phyloP scores from a whole-genome alignment of 2,888 invertebrate genomes.

The Cecidostiba fungosa region DNA sequence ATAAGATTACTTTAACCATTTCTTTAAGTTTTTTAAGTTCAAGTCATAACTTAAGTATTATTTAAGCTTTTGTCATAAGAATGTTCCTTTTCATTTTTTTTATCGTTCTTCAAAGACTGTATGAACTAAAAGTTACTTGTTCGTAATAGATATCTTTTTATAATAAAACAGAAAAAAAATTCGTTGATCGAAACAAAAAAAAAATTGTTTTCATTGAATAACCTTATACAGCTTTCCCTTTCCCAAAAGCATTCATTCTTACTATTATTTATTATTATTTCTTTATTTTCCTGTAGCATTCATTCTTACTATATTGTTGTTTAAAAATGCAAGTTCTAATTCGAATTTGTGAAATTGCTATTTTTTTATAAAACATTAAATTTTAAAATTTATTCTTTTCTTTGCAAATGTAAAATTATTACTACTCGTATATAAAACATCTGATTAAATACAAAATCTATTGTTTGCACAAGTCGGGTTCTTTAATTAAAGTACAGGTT shows the following conservation, averaged over 20 bases:
- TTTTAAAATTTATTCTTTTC: not conserved
- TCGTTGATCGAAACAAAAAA: constrained; percentile 48
- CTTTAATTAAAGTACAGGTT: not conserved
- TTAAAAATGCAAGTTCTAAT: too few species aligned
- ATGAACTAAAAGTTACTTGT: not conserved
- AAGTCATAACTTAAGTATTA: constrained; percentile 43
- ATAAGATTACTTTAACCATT: constrained; percentile 33
- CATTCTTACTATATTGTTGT: too few species aligned
- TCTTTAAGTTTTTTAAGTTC: constrained; percentile 30
- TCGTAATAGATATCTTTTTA: constrained; percentile 35
- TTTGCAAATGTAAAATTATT: too few species aligned
- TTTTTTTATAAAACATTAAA: not conserved
- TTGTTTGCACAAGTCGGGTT: too few species aligned
- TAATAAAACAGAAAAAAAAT: constrained; percentile 40
- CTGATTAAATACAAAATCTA: too few species aligned
- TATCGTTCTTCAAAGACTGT: constrained; percentile 31
- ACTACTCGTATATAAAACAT: too few species aligned
- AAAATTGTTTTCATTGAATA: not conserved
- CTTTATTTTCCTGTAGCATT: too few species aligned
- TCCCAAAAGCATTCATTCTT: not conserved
- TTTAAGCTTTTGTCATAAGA: constrained; percentile 28
- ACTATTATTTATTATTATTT: not conserved
- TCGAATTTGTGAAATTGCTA: too few species aligned
- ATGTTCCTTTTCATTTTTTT: constrained; percentile 46
- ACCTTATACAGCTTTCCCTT: not conserved